Evolutionary conservation across 2,797 vertebrate species (phyloP), one percentile per base, ranked within the genome.

Genomic region (Mallotus villosus): DNA sequence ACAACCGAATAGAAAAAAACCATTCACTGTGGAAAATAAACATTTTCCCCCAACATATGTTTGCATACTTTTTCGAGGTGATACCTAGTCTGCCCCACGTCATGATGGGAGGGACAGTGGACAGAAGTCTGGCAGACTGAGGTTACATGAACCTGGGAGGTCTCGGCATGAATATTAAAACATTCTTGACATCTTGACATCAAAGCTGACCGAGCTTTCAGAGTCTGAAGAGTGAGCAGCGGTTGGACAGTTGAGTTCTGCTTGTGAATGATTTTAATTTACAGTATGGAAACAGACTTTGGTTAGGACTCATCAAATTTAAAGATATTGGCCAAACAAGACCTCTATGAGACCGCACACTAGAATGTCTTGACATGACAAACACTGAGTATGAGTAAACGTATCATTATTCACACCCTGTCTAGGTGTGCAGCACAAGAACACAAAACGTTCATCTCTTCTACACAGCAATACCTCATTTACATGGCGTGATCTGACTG

Each of bases 81-180:
- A 22, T 24, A 2, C 27, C 46, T 14, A 53, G 24, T 3, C 68
- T 61, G 4, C 69, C 66, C 46, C 63, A 57, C 66, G 29, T 65
- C 51, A 12, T 11, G 19, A 76, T 37, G 49, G 49, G 57, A 37
- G 65, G 46, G 55, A 34, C 51, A 14, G 71, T 59, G 51, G 78
- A 77, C 68, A 75, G 66, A 53, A 41, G 62, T 7, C 63, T 53
- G 41, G 37, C 5, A 24, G 46, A 19, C 27, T 60, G 79, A 71
- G 73, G 76, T 70, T 75, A 7, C 51, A 79, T 58, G 68, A 63
- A 71, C 72, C 69, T 88, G 85, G 83, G 86, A 86, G 84, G 86
- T 87, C 85, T 2, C 46, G 34, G 68, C 67, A 63, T 70, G n/a
- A 74, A 78, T 75, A 75, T 80, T 66, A 72, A 86, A 73, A 80